These are phyloP conservation scores for Notamacropus eugenii DNA, from an alignment of 2,797 vertebrate species.

Conservation along the genomic window DNA sequence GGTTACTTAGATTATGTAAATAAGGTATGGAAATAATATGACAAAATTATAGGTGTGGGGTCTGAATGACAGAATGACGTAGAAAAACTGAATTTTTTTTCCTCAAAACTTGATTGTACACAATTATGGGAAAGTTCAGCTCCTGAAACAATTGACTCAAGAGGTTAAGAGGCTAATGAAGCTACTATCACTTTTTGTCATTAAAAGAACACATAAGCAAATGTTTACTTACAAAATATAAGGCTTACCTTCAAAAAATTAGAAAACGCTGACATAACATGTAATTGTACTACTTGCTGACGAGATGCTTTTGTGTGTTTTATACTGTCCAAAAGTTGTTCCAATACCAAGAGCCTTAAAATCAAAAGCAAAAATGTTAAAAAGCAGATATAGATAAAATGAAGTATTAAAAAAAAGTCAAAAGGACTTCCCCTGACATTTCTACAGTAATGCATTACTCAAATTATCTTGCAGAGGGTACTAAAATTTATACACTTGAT, in stretches of 20 bases:
- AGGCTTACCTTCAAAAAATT: conserved; percentile 91
- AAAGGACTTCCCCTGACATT: neutral
- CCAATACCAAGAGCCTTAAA: conserved; percentile 89
- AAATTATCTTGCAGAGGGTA: conserved; percentile 14
- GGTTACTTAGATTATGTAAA: neutral
- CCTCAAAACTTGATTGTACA: neutral
- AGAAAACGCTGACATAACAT: conserved; percentile 91
- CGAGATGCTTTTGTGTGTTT: conserved; percentile 92
- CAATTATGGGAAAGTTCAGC: conserved; percentile 31
- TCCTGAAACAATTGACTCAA: conserved; percentile 42
- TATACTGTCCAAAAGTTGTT: conserved; percentile 90
- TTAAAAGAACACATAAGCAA: conserved; percentile 8
- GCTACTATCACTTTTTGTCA: neutral
- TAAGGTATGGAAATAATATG: neutral
- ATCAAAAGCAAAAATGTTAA: conserved; percentile 63
- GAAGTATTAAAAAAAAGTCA: neutral
- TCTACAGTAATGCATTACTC: neutral
- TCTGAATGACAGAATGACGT: conserved; percentile 35
- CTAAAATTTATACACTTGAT: conserved; percentile 28
- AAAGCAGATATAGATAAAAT: neutral
- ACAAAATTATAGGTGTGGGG: conserved; percentile 10
- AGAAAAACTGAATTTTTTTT: conserved; percentile 12
- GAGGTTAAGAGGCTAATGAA: conserved; percentile 24
- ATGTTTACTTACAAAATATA: neutral
- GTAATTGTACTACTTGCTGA: conserved; percentile 90